Percentiles rank a stretch among this genome's conserved stretches.
These are phyloP conservation scores for Apus apus DNA, from an alignment of 2,113 vertebrate species.

Conservation along the genomic window DNA sequence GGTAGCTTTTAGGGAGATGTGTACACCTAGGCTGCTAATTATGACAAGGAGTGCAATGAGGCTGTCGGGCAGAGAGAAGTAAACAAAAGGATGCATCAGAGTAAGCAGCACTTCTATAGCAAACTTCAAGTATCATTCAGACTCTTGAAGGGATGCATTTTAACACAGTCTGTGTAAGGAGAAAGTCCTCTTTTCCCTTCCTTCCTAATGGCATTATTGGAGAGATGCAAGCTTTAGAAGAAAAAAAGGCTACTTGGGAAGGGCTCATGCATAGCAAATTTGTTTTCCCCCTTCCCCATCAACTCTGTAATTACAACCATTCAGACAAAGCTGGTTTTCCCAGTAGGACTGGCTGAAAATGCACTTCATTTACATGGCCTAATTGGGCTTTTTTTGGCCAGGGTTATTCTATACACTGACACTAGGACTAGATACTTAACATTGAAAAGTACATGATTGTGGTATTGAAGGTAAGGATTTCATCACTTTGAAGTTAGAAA, in stretches of 20 bases:
- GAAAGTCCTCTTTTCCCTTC: not conserved
- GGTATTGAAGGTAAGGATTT: constrained; percentile 56
- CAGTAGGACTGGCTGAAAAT: constrained; percentile 59
- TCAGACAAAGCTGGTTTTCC: constrained; percentile 71
- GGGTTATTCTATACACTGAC: constrained; percentile 46
- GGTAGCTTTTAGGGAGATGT: not conserved
- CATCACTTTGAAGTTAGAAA: constrained; percentile 56
- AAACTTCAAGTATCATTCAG: not conserved
- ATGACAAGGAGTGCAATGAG: not conserved
- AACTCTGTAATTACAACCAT: constrained; percentile 59
- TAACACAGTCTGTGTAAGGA: not conserved
- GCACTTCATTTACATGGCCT: constrained; percentile 65
- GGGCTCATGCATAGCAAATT: constrained; percentile 56
- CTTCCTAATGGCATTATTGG: not conserved
- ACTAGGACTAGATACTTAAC: constrained; percentile 48
- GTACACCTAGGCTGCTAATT: not conserved
- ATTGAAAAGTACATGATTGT: constrained; percentile 50
- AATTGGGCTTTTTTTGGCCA: constrained; percentile 67
- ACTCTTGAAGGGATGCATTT: not conserved
- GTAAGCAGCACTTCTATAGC: not conserved
- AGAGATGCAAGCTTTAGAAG: not conserved
- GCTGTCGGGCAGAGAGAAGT: not conserved
- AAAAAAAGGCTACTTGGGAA: constrained; percentile 51
- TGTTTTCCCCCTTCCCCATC: constrained; percentile 61
- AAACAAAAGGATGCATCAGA: constrained; percentile 32